Percentiles rank a stretch among this genome's conserved stretches.
Evolutionary conservation across 1,140 invertebrate species (phyloP).

Genomic region (Sipha flava): DNA sequence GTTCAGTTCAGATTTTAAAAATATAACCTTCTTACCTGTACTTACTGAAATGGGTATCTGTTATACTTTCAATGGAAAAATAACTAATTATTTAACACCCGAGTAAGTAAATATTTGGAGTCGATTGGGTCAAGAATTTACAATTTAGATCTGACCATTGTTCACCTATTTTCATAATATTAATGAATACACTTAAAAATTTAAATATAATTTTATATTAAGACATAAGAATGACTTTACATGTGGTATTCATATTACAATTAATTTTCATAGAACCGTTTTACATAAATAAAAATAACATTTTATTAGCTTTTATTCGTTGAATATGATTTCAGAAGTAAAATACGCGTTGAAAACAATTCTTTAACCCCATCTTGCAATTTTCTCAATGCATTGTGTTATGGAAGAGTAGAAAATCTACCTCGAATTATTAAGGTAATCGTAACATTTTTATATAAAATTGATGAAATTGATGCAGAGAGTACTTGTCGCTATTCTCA

Average conservation of each 20-base stretch:
- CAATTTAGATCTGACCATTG: too few species aligned
- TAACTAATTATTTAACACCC: slow-evolving; percentile 36
- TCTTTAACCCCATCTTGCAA: slow-evolving; percentile 36
- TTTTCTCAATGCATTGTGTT: slow-evolving; percentile 39
- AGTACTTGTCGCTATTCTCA: too few species aligned
- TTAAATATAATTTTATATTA: too few species aligned
- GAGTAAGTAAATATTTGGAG: background rate
- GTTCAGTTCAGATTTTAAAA: slow-evolving; percentile 35
- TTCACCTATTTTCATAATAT: too few species aligned
- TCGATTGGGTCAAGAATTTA: background rate
- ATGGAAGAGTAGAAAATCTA: slow-evolving; percentile 38
- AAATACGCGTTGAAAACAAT: background rate
- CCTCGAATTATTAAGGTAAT: slow-evolving; percentile 36
- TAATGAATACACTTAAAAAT: too few species aligned
- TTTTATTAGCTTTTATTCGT: background rate
- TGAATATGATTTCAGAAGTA: background rate
- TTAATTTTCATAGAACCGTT: background rate
- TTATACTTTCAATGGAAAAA: slow-evolving; percentile 36
- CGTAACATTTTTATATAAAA: background rate
- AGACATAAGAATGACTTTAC: too few species aligned
- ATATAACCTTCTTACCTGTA: slow-evolving; percentile 35
- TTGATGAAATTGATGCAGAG: background rate
- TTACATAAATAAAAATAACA: background rate
- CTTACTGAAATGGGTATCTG: slow-evolving; percentile 40
- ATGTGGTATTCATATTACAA: background rate